A percentile compares a stretch with the other conserved stretches of the same genome.
Evolutionary conservation across 2,888 invertebrate genomes (phyloP).

Genomic region (Zygaena filipendulae): DNA sequence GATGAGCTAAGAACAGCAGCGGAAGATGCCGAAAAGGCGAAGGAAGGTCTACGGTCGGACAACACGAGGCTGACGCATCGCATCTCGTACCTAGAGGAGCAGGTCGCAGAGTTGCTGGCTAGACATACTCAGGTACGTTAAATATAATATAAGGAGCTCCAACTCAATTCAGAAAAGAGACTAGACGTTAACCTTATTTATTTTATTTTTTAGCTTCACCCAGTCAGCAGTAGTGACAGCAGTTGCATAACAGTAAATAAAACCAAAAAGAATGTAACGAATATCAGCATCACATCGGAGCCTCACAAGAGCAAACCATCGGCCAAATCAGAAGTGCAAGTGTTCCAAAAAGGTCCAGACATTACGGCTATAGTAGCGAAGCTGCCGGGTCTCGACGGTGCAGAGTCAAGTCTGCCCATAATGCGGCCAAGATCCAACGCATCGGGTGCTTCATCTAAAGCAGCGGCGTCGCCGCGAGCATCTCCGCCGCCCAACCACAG

Average conservation of each 20-base stretch:
- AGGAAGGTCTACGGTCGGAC: slow-evolving; percentile 76
- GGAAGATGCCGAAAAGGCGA: slow-evolving; percentile 72
- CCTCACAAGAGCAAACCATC: slow-evolving; percentile 38
- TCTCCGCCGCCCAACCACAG: slow-evolving; percentile 38
- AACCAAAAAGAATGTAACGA: slow-evolving; percentile 74
- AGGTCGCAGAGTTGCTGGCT: slow-evolving; percentile 74
- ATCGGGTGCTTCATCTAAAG: slow-evolving; percentile 68
- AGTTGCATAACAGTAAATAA: slow-evolving; percentile 66
- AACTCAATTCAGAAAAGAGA: not conserved
- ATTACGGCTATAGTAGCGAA: slow-evolving; percentile 79
- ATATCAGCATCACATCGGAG: slow-evolving; percentile 75
- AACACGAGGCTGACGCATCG: slow-evolving; percentile 87
- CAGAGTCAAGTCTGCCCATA: slow-evolving; percentile 44
- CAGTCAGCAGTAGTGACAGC: slow-evolving; percentile 45
- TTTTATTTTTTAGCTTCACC: slow-evolving; percentile 34
- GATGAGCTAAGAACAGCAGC: slow-evolving; percentile 68
- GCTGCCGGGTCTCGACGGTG: slow-evolving; percentile 66
- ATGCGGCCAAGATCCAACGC: slow-evolving; percentile 64
- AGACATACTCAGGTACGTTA: slow-evolving; percentile 36
- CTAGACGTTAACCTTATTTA: too few species aligned
- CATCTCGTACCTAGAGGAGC: slow-evolving; percentile 90
- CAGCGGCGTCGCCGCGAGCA: slow-evolving; percentile 42
- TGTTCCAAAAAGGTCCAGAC: slow-evolving; percentile 84
- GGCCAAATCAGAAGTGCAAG: slow-evolving; percentile 66
- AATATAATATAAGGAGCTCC: not conserved